A percentile compares a stretch with the other conserved stretches of the same genome.
Evolutionary conservation across 2,797 vertebrate genomes (phyloP).

Genomic region (Myripristis murdjan): DNA sequence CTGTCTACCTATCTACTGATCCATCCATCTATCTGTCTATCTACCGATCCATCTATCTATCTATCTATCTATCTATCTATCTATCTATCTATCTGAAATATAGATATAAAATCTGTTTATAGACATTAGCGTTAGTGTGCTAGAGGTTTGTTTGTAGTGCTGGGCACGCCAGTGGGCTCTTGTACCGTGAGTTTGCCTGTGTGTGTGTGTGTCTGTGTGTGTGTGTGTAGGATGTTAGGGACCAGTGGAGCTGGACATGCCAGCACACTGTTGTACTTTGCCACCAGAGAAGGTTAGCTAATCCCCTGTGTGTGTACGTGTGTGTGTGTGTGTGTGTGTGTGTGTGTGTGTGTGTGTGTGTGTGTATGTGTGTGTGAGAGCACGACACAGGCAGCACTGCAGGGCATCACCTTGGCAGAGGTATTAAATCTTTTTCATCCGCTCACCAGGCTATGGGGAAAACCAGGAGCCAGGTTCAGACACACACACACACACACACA

Average conservation of each 20-base stretch:
- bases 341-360: conserved; percentile 21
- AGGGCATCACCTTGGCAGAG: conserved; percentile 79
- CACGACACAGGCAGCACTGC: conserved; percentile 61
- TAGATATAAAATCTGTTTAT: no score
- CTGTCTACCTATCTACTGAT: no score
- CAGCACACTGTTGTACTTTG: conserved; percentile 53
- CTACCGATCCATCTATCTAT: no score
- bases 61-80: no score
- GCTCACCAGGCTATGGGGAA: conserved; percentile 66
- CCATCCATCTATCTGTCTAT: no score
- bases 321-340: conserved; percentile 29
- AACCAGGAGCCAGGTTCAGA: conserved; percentile 54
- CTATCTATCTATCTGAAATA: no score
- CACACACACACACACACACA: conserved; percentile 32
- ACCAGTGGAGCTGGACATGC: conserved; percentile 53
- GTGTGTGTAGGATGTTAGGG: conserved; percentile 13
- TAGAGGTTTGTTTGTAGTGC: conserved; percentile 6
- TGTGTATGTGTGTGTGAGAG: conserved; percentile 10
- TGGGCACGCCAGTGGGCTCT: background rate
- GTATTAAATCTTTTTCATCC: conserved; percentile 81
- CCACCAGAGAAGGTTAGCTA: conserved; percentile 65
- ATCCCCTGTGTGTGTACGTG: conserved; percentile 41
- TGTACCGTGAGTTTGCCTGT: conserved; percentile 18
- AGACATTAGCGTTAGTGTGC: no score
- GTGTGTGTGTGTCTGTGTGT: conserved; percentile 13